Conservation (phyloP, 2,797 vertebrate species). For the Galago senegalensis region DNA sequence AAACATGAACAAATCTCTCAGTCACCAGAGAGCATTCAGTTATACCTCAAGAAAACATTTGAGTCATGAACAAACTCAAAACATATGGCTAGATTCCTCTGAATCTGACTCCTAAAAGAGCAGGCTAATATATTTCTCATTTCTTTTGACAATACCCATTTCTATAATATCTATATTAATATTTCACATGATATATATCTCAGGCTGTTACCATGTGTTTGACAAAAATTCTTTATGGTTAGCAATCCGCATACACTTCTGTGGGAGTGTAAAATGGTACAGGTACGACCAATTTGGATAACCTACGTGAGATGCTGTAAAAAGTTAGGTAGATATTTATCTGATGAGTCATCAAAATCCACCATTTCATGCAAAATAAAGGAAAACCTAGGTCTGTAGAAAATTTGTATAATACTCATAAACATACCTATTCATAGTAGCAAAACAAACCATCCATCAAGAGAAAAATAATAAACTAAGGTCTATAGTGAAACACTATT, state of each 20-base stretch:
- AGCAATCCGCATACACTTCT: not conserved
- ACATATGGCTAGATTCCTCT: not conserved
- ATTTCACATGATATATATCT: not conserved
- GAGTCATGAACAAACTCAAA: not conserved
- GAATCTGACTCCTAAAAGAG: not conserved
- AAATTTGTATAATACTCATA: not conserved
- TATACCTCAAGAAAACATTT: not conserved
- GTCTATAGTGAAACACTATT: not conserved
- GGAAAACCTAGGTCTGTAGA: not conserved
- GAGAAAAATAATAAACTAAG: slow-evolving; percentile 39
- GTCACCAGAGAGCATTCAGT: not conserved
- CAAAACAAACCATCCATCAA: not conserved
- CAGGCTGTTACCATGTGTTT: not conserved
- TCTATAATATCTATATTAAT: not conserved
- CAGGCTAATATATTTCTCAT: not conserved
- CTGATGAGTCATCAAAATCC: not conserved
- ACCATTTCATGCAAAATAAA: not conserved
- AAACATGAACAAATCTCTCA: slow-evolving; percentile 55
- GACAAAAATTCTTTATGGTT: not conserved
- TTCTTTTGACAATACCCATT: not conserved
- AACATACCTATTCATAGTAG: not conserved
- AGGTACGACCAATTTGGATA: not conserved
- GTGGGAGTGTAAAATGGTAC: not conserved
- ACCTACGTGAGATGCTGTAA: not conserved
- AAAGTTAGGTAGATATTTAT: not conserved